These are phyloP conservation scores for Vimba vimba DNA, from an alignment of 2,113 vertebrate genomes.

Conservation along the genomic window DNA sequence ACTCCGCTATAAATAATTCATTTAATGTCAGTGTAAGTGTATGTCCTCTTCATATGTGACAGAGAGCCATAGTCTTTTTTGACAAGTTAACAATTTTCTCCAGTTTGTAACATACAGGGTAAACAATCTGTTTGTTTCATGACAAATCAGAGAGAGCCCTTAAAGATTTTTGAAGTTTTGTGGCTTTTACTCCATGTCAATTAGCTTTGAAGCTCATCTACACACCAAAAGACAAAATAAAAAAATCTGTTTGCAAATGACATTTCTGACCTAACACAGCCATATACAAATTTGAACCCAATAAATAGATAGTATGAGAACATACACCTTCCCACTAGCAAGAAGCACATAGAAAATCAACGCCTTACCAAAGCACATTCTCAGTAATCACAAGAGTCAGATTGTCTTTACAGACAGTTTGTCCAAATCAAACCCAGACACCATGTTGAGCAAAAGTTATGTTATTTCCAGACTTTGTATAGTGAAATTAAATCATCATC, in stretches of 20 bases:
- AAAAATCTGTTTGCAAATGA: neutral
- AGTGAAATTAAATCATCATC: neutral
- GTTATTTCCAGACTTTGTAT: neutral
- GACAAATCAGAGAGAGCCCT: neutral
- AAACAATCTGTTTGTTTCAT: neutral
- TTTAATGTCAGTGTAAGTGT: conserved; percentile 63
- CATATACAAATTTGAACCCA: neutral
- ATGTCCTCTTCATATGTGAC: conserved; percentile 60
- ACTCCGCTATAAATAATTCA: conserved; percentile 67
- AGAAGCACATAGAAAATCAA: too few relatives aligned
- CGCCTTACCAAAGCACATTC: too few relatives aligned
- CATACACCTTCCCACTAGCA: too few relatives aligned
- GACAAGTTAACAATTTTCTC: conserved; percentile 14
- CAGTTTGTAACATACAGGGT: conserved; percentile 2
- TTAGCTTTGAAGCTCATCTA: neutral
- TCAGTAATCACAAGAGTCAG: too few relatives aligned
- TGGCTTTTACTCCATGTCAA: neutral
- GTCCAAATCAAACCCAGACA: neutral
- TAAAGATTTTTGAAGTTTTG: neutral
- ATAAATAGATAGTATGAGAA: neutral
- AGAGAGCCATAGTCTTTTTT: conserved; percentile 35
- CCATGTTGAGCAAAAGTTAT: neutral
- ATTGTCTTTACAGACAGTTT: neutral
- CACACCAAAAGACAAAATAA: neutral
- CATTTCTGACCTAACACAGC: neutral